These are phyloP conservation scores for Rhyacichthys aspro DNA, from an alignment of 2,797 vertebrate genomes.

Conservation along the genomic window DNA sequence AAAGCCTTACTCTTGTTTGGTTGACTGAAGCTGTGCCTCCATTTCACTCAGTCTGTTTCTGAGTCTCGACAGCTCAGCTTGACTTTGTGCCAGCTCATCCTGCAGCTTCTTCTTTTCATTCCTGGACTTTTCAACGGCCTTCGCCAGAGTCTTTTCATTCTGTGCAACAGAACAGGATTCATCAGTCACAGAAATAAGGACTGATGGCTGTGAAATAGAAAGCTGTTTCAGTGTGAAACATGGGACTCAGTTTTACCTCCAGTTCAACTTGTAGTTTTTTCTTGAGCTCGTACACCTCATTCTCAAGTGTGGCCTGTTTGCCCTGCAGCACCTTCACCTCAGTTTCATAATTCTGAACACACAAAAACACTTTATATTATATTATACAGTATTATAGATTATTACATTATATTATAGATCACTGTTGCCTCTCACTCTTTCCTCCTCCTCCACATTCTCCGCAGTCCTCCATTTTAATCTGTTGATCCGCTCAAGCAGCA, in stretches of 20 bases:
- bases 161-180: slow-evolving; percentile 29
- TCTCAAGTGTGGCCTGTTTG: slow-evolving; percentile 83
- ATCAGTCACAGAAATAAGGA: slow-evolving; percentile 33
- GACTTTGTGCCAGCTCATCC: slow-evolving; percentile 75
- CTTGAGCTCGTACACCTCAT: slow-evolving; percentile 82
- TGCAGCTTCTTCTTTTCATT: slow-evolving; percentile 82
- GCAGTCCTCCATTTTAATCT: slow-evolving; percentile 89
- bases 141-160: slow-evolving; percentile 76
- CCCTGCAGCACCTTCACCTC: slow-evolving; percentile 82
- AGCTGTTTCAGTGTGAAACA: slow-evolving; percentile 15
- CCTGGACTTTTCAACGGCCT: slow-evolving; percentile 79
- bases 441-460: slow-evolving; percentile 81
- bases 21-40: slow-evolving; percentile 84
- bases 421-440: slow-evolving; percentile 49
- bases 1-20: slow-evolving; percentile 87
- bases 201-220: background rate
- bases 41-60: slow-evolving; percentile 80
- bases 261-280: slow-evolving; percentile 86
- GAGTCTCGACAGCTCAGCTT: slow-evolving; percentile 80
- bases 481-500: slow-evolving; percentile 92
- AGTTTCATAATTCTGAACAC: slow-evolving; percentile 65
- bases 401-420: background rate
- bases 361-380: slow-evolving; percentile 7
- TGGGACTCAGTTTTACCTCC: slow-evolving; percentile 73
- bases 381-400: background rate